Percentiles rank a stretch among this genome's conserved stretches.
Evolutionary conservation across 2,797 vertebrate species (phyloP).

Genomic region (Eulemur coronatus): DNA sequence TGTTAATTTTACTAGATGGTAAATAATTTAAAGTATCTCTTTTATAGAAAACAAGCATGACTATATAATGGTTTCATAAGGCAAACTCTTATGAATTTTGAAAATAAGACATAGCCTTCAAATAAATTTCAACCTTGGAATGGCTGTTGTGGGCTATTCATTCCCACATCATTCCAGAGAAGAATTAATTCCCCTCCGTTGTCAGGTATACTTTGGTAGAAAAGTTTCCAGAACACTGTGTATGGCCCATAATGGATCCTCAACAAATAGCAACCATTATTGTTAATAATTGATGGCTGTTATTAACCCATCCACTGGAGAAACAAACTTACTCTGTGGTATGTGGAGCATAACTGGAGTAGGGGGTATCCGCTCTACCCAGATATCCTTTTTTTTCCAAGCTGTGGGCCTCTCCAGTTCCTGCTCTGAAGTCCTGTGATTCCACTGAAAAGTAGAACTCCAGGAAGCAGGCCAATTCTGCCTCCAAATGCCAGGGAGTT

Average conservation of each 20-base stretch:
- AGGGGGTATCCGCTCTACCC: background rate
- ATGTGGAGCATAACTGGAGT: background rate
- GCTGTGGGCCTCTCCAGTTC: background rate
- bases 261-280: background rate
- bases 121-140: background rate
- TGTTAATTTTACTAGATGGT: background rate
- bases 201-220: background rate
- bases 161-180: background rate
- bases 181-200: background rate
- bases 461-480: background rate
- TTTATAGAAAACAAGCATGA: background rate
- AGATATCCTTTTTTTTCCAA: background rate
- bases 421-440: background rate
- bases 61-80: background rate
- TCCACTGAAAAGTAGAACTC: conserved; percentile 22
- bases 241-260: background rate
- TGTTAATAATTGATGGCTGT: background rate
- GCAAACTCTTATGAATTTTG: background rate
- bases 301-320: background rate
- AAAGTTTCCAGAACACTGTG: conserved; percentile 30
- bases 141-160: background rate
- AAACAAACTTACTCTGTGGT: background rate
- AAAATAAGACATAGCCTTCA: conserved; percentile 8
- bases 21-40: background rate
- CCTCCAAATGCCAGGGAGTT: background rate